Evolutionary conservation across 2,888 invertebrate species (phyloP), one percentile per base, ranked within the genome.

Genomic region (Polydrusus pterygomalis): DNA sequence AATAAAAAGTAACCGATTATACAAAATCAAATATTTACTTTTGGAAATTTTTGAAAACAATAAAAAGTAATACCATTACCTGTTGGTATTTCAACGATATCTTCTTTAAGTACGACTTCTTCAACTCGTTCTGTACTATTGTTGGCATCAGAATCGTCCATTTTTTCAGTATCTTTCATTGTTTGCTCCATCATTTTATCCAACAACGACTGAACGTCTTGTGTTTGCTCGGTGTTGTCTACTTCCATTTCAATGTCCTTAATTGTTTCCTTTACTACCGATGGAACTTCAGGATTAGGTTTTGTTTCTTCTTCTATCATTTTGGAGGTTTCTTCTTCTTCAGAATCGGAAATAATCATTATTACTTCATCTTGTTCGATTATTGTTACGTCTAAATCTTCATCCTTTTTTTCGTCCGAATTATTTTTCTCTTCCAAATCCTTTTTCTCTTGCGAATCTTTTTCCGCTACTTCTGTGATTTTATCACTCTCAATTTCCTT

Each of bases 121-220:
- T 82, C 82, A 47, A 83, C 76, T 47, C 83, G 81, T 68, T 82
- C 81, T 34, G 81, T 81, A 43, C 83, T 84, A n/a, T 83, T 81
- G 78, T 87, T 87, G 0, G 85, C 84, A 78, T 86, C 87, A 9
- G 80, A 70, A 78, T 83, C 84, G 49, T 81, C 71, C 60, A 63
- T 25, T 80, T 79, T 60, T 63, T 82, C 82, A 54, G 83, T 78
- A 82, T 85, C 81, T 25, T 85, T 87, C 88, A 89, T 88, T 1
- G 88, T 88, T 79, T 88, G 85, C 79, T 88, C 87, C 88, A 89
- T 89, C 78, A 89, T 85, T 58, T 86, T 87, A 77, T 89, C 89
- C 83, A 90, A 87, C 70, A 79, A 70, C 65, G 78, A 65, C 63
- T 81, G 81, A 17, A 79, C 80, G 20, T 77, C 75, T 64, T 51